Conservation (phyloP, 2,113 vertebrate genomes). For the Cranoglanis bouderius region DNA sequence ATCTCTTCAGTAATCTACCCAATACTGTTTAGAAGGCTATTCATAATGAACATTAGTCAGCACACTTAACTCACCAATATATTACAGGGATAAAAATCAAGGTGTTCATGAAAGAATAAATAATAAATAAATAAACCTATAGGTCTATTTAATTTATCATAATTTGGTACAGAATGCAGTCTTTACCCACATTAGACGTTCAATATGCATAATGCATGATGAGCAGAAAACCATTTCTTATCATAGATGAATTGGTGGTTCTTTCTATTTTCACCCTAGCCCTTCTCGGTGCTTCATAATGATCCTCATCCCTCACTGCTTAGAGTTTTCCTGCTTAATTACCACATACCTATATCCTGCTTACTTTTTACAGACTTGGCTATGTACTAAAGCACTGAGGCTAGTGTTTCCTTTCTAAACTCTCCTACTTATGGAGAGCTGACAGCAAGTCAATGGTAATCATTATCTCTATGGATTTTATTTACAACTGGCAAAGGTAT, state of each 20-base stretch:
- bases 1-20: not conserved
- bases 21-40: not conserved
- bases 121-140: not conserved
- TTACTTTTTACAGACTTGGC: constrained; percentile 1
- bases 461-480: not conserved
- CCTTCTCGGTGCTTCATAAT: constrained; percentile 27
- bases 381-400: constrained; percentile 1
- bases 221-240: constrained; percentile 43
- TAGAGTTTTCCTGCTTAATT: constrained; percentile 36
- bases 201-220: constrained; percentile 41
- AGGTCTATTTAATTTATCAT: not conserved
- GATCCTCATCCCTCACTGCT: constrained; percentile 37
- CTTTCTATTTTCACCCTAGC: constrained; percentile 42
- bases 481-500: not conserved
- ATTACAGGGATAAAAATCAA: not conserved
- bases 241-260: constrained; percentile 33
- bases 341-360: constrained; percentile 35
- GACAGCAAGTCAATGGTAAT: not conserved
- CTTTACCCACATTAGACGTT: constrained; percentile 33
- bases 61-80: not conserved
- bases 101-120: not conserved
- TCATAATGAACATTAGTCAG: not conserved
- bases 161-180: not conserved
- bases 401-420: constrained; percentile 1
- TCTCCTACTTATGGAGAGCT: not conserved